These are phyloP conservation scores for Phymorhynchus buccinoides DNA, from an alignment of 1,140 invertebrate genomes.

Conservation along the genomic window DNA sequence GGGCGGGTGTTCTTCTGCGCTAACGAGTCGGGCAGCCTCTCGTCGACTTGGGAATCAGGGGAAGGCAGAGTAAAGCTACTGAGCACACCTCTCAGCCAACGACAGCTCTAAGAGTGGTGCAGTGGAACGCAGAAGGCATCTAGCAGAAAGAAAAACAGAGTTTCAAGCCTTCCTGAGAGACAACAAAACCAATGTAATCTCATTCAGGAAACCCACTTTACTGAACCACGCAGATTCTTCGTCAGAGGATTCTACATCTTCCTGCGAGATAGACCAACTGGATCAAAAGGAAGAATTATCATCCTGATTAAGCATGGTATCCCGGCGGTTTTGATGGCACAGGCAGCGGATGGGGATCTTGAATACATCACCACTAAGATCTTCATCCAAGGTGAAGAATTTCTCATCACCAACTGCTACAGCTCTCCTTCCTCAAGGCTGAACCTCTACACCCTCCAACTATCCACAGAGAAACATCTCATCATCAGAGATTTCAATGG, in stretches of 20 bases:
- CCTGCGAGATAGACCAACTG: neutral
- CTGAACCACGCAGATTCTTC: neutral
- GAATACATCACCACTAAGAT: neutral
- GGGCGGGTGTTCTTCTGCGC: too few species aligned
- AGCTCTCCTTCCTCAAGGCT: neutral
- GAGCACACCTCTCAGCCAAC: neutral
- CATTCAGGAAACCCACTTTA: neutral
- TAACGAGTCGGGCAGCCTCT: too few species aligned
- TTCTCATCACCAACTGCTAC: neutral
- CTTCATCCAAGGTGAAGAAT: neutral
- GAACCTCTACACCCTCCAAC: neutral
- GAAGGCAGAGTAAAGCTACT: neutral
- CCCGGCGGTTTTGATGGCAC: neutral
- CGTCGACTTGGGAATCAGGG: neutral
- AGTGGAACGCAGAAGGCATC: too few species aligned
- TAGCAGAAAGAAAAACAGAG: neutral
- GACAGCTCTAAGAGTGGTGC: too few species aligned
- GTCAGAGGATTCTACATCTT: neutral
- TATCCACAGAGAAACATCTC: neutral
- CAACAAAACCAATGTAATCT: neutral
- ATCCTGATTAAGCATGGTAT: neutral
- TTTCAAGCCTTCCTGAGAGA: neutral
- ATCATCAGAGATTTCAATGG: neutral
- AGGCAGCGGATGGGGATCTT: neutral
- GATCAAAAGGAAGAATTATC: neutral